A percentile compares a stretch with the other conserved stretches of the same genome.
These are phyloP conservation scores for Electrophaes corylata DNA, from an alignment of 2,888 invertebrate species.

Conservation along the genomic window DNA sequence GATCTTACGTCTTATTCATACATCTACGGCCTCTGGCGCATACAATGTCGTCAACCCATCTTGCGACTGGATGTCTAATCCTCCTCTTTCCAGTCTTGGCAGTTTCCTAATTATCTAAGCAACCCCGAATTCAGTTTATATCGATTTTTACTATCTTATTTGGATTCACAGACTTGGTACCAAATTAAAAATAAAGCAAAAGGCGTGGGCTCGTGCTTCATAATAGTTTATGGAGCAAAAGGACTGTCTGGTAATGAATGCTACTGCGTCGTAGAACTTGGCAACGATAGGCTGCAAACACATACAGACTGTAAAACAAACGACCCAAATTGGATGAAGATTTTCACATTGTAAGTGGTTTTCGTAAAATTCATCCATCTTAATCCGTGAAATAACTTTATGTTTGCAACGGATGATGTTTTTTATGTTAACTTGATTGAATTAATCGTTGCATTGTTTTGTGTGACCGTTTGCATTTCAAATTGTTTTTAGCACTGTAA, in stretches of 20 bases:
- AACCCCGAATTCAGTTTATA: no score
- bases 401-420: no score
- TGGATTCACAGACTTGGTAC: slow-evolving; percentile 73
- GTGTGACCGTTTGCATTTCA: neutral
- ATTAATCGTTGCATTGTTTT: no score
- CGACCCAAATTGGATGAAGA: slow-evolving; percentile 98
- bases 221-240: slow-evolving; percentile 92
- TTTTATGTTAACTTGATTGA: no score
- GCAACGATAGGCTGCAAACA: slow-evolving; percentile 96
- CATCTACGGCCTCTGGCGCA: no score
- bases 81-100: no score
- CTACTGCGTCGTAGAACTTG: slow-evolving; percentile 96
- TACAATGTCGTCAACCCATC: no score
- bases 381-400: no score
- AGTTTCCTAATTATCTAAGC: no score
- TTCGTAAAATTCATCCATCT: no score
- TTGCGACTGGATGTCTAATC: no score
- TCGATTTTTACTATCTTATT: neutral
- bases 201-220: slow-evolving; percentile 95
- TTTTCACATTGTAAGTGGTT: slow-evolving; percentile 94
- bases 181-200: slow-evolving; percentile 57
- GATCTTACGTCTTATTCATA: no score
- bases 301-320: slow-evolving; percentile 98
- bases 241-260: slow-evolving; percentile 96
- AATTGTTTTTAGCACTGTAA: slow-evolving; percentile 86